Percentiles rank a stretch among this genome's conserved stretches.
These are phyloP conservation scores for Melikaiella ostensackeni DNA, from an alignment of 2,888 invertebrate genomes.

Conservation along the genomic window DNA sequence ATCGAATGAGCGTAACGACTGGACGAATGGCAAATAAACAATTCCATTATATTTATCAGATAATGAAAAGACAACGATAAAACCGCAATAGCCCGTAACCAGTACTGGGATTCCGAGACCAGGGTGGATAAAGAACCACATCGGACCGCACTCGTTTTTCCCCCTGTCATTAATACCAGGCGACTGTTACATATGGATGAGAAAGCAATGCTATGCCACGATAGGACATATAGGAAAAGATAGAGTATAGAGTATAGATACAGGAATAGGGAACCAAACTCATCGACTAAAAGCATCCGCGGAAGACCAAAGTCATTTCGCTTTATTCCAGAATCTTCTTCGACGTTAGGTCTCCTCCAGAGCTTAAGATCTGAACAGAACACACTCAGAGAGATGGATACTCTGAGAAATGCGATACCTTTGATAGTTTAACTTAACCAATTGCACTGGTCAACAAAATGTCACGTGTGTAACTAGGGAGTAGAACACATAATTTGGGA, in stretches of 20 bases:
- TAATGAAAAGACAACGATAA: conserved; percentile 71
- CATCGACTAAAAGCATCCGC: conserved; percentile 77
- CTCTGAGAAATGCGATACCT: too few species aligned
- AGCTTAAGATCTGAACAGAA: not conserved
- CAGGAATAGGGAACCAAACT: conserved; percentile 72
- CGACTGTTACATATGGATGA: conserved; percentile 78
- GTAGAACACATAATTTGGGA: too few species aligned
- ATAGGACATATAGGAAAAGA: conserved; percentile 53
- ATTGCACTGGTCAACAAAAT: too few species aligned
- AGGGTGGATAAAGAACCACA: conserved; percentile 65
- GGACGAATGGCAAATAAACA: conserved; percentile 64
- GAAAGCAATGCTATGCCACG: conserved; percentile 68
- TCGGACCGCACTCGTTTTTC: conserved; percentile 59
- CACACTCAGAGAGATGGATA: not conserved
- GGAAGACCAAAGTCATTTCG: conserved; percentile 69
- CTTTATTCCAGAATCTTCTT: conserved; percentile 63
- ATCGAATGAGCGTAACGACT: conserved; percentile 42
- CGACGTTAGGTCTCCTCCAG: not conserved
- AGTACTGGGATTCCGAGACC: conserved; percentile 44
- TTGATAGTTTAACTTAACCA: too few species aligned
- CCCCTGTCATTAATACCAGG: conserved; percentile 76
- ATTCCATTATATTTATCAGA: conserved; percentile 74
- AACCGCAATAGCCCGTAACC: conserved; percentile 61
- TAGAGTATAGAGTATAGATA: conserved; percentile 38
- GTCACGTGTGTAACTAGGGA: too few species aligned